Evolutionary conservation across 2,113 vertebrate species (phyloP).

Genomic region (Oxygymnocypris stewartii): DNA sequence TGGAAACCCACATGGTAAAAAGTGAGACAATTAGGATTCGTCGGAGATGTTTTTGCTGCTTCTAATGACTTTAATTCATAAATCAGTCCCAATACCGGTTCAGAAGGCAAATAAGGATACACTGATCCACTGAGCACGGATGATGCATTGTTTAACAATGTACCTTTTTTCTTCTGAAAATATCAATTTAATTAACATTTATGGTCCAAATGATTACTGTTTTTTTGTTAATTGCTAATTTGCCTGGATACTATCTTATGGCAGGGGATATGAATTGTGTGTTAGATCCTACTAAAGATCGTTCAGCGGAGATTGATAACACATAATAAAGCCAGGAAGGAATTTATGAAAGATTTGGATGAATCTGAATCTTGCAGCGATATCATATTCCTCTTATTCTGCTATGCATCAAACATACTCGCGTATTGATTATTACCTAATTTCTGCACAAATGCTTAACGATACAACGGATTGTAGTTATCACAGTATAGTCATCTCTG

Average conservation of each 20-base stretch:
- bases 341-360: no score
- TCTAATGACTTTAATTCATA: conserved; percentile 23
- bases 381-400: no score
- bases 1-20: no score
- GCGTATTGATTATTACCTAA: no score
- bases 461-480: no score
- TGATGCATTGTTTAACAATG: conserved; percentile 3
- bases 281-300: neutral
- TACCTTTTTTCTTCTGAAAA: neutral
- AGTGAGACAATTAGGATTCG: neutral
- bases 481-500: no score
- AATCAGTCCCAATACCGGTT: conserved; percentile 22
- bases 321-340: no score
- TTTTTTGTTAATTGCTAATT: neutral
- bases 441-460: no score
- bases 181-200: neutral
- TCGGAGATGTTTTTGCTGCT: neutral
- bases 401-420: no score
- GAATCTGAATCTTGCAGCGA: no score
- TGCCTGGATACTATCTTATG: neutral
- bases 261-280: neutral
- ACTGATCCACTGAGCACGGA: no score
- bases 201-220: conserved; percentile 15
- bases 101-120: conserved; percentile 5
- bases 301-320: no score